Evolutionary conservation across 2,113 vertebrate species (phyloP).

Genomic region (Pycnonotus jocosus): DNA sequence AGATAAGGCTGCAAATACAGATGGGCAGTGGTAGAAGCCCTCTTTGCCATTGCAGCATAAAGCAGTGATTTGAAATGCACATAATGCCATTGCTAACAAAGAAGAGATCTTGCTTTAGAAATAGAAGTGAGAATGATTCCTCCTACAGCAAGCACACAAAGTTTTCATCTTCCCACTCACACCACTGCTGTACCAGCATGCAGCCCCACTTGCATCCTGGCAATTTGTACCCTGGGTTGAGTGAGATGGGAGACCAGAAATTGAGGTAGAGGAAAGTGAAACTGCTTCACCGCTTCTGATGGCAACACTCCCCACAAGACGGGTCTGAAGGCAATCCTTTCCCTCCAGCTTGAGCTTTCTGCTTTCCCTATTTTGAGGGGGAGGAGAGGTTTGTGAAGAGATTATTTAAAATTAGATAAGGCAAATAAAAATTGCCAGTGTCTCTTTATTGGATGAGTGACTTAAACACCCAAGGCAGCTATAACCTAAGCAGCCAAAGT

Average conservation of each 20-base stretch:
- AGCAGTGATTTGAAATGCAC: neutral
- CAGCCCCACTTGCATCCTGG: neutral
- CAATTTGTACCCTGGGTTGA: neutral
- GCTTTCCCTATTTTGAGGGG: neutral
- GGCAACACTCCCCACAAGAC: neutral
- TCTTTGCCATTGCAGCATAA: neutral
- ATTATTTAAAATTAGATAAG: neutral
- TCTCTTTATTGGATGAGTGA: neutral
- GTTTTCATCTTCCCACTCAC: constrained; percentile 56
- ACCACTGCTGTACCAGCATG: constrained; percentile 16
- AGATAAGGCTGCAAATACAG: neutral
- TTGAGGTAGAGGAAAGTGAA: neutral
- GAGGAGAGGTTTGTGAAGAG: neutral
- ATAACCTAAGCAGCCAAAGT: neutral
- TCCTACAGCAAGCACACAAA: constrained; percentile 50
- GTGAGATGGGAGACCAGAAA: neutral
- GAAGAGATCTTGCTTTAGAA: constrained; percentile 50
- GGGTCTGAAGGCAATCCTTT: neutral
- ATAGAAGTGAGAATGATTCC: constrained; percentile 62
- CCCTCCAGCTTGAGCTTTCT: neutral
- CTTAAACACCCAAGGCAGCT: neutral
- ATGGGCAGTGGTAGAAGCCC: neutral
- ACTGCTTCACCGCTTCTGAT: neutral
- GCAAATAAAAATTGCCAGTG: neutral
- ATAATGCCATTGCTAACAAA: constrained; percentile 35